Base-by-base conservation (phyloP, 1,140 invertebrate species). In the Drosophila watanabei region DNA sequence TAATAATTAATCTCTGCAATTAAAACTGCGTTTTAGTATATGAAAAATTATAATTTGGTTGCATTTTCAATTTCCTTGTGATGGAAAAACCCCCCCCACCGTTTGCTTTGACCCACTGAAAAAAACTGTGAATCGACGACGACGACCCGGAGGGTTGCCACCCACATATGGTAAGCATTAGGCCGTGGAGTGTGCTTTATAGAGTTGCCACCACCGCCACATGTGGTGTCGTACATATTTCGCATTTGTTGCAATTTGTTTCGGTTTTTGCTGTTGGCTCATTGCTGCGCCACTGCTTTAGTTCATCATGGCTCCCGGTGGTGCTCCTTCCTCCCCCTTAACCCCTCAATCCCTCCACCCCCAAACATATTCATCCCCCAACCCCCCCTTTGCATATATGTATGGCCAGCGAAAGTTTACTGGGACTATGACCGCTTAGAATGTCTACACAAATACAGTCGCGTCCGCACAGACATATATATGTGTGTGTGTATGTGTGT, bases 351-450 rank as follows among this genome's bases (percentile, higher is more conserved):
- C 20, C 63, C 61, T 65, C 1, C 14, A 5, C 28, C 14, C 48
- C 56, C n/a, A n/a, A 9, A 10, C 8, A 37, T 35, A 43, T n/a
- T 51, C 56, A 52, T 28, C 56, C 35, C 64, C 59, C 24, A 24
- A 24, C 24, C 24, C 24, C 24, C 51, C 66, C n/a, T 62, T 16
- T 30, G n/a, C 43, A 79, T 66, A 69, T 80, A 66, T 71, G 80
- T 80, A 66, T 71, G 80, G 59, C 79, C 75, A 82, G 77, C 78
- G 83, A 91, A 88, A 91, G 88, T 91, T 91, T 91, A 91, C 84
- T 91, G 88, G 88, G 83, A 91, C 88, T 91, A 91, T 91, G 88
- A 91, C 88, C 88, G 88, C 88, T 91, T 91, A 91, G 85, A 91
- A 91, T 91, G 83, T 89, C 86, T 89, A 85, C 79, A 85, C 82